Base-by-base conservation (phyloP, 2,888 invertebrate genomes). In the Lysandra coridon region DNA sequence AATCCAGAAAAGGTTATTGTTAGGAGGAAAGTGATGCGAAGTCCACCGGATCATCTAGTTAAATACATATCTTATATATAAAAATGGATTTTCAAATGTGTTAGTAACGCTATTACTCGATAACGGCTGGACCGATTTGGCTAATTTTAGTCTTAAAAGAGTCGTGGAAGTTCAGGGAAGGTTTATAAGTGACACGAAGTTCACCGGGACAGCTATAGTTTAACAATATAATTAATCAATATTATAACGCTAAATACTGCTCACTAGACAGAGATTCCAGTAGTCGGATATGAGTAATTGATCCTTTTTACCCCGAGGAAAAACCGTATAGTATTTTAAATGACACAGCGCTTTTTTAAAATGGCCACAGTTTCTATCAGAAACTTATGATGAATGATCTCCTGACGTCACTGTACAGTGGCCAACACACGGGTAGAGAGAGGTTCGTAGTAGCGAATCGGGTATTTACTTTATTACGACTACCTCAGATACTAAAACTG, bases 251-350 rank as follows among this genome's bases (percentile, higher is more conserved):
- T 57, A 17, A 57, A 57, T 57, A 53, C 14, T 14, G 49, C 12
- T 60, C 12, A 69, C 69, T 14, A 69, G 69, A 33, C 33, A 69
- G 14, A 14, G 17, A 69, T 33, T 33, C 14, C 17, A 17, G 14
- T 17, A 14, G 57, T 17, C 57, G 57, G 17, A 17, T 57, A 33
- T 69, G 69, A 69, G 5, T 69, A 69, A 69, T 69, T 5, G 14
- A 37, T 33, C 33, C 33, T 69, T 69, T 14, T 69, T 69, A 69
- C 69, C 69, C 69, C 14, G 69, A 14, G 69, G 69, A 69, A 69
- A 69, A 69, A 33, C 69, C 69, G 33, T 37, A 37, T 10, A 1
- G 14, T 69, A 37, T 12, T 30, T 30, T 37, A 69, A 33, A 69
- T 69, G 69, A 69, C 69, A 69, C 69, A 14, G 69, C 69, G 5